Base-by-base conservation (phyloP, 2,113 vertebrate species). In the Calidris pugnax region DNA sequence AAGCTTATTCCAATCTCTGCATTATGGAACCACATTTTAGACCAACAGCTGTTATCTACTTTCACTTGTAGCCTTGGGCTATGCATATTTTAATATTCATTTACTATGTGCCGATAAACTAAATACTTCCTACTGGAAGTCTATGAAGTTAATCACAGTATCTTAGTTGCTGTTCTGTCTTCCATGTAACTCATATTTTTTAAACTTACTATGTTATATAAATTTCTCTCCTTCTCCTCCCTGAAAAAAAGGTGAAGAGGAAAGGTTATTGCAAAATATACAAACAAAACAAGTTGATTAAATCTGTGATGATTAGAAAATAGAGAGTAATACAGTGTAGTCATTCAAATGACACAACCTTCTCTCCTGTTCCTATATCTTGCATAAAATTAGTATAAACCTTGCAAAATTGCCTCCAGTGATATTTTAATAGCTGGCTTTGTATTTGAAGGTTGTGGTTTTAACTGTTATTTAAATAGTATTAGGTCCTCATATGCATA, bases 41-140 rank as follows among this genome's bases (percentile, higher is more conserved):
- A 98, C 98, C 98, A 98, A 97, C 98, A 98, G 98, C 98, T 98
- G 98, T 98, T 98, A 98, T 98, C 98, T 97, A 64, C 96, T 97
- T 98, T 97, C 97, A 62, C 92, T 97, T 83, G 57, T 97, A 98
- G 98, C 98, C 98, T 97, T 97, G 87, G 98, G 98, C 92, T 96
- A 98, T 97, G 96, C 97, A 94, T 98, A 98, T 98, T 98, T 98
- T 98, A 98, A 98, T 98, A 98, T 98, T 98, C 96, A 98, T 98
- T 98, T 98, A 98, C 97, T 98, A 89, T 98, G 97, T 97, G 97
- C 96, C 53, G 92, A 98, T 98, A 98, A 98, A 98, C 98, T 98
- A 98, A 98, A 97, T 98, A 98, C 96, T 98, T 98, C 98, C 97
- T 98, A 98, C 97, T 98, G 96, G 97, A 98, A 98, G 95, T 97